Evolutionary conservation across 2,113 vertebrate genomes (phyloP).

Genomic region (Australoheros scitulus): DNA sequence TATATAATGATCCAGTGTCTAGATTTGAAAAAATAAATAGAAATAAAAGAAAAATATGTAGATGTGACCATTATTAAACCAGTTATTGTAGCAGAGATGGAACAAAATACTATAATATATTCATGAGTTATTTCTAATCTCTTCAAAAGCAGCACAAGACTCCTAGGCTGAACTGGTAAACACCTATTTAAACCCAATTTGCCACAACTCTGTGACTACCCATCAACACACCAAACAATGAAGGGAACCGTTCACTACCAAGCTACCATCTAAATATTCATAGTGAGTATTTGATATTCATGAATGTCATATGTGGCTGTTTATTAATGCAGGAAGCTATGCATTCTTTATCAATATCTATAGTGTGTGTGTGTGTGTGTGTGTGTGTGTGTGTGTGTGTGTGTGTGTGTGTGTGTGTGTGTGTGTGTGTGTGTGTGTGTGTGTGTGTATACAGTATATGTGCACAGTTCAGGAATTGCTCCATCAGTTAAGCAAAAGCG

Average conservation of each 20-base stretch:
- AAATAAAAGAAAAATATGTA: neutral
- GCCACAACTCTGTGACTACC: conserved; percentile 16
- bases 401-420: too few species aligned
- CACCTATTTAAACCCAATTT: conserved; percentile 39
- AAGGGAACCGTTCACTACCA: neutral
- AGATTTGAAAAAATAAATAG: neutral
- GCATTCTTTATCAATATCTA: conserved; percentile 57
- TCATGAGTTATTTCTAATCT: conserved; percentile 15
- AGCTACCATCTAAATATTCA: conserved; percentile 31
- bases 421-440: too few species aligned
- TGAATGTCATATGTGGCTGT: conserved; percentile 45
- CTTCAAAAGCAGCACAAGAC: conserved; percentile 5
- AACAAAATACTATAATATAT: conserved; percentile 15
- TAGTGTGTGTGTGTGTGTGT: neutral
- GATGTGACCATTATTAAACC: neutral
- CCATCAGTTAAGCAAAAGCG: conserved; percentile 14
- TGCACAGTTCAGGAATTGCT: conserved; percentile 9
- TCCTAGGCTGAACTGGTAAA: conserved; percentile 12
- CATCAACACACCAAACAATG: conserved; percentile 23
- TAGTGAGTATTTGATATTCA: conserved; percentile 4
- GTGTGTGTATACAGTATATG: too few species aligned
- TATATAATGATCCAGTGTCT: neutral
- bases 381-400: too few species aligned
- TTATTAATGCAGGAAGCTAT: conserved; percentile 63
- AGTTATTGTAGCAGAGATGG: neutral